Evolutionary conservation across 2,797 vertebrate species (phyloP).

Genomic region (Halcyon leucocephala): DNA sequence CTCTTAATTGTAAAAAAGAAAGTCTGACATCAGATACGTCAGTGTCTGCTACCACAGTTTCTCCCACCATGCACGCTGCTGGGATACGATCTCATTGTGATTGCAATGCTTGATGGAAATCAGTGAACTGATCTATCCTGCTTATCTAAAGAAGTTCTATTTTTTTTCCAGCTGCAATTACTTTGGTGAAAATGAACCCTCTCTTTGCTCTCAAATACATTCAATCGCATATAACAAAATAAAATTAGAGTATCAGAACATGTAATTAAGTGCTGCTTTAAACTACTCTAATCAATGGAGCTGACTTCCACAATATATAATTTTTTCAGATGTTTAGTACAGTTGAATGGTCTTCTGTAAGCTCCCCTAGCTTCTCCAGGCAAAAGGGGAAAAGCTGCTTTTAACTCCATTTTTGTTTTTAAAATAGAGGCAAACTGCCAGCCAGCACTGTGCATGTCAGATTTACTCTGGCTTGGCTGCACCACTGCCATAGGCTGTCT

Average conservation of each 20-base stretch:
- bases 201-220: slow-evolving; percentile 67
- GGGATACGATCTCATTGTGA: slow-evolving; percentile 60
- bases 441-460: slow-evolving; percentile 52
- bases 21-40: slow-evolving; percentile 42
- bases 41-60: slow-evolving; percentile 40
- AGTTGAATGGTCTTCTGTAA: slow-evolving; percentile 69
- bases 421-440: slow-evolving; percentile 71
- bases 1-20: slow-evolving; percentile 60
- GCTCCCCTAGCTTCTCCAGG: slow-evolving; percentile 66
- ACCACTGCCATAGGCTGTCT: background rate
- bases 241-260: slow-evolving; percentile 76
- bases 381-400: slow-evolving; percentile 71
- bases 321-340: slow-evolving; percentile 78
- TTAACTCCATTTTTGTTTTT: slow-evolving; percentile 67
- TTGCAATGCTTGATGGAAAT: slow-evolving; percentile 64
- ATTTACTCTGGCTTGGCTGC: slow-evolving; percentile 55
- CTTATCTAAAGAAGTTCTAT: slow-evolving; percentile 64
- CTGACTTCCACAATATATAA: slow-evolving; percentile 77
- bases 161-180: slow-evolving; percentile 74
- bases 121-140: slow-evolving; percentile 62
- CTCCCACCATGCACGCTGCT: slow-evolving; percentile 21
- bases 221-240: slow-evolving; percentile 76
- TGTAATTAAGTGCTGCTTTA: slow-evolving; percentile 81
- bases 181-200: slow-evolving; percentile 75
- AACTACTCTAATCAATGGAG: slow-evolving; percentile 80